Conservation (phyloP, 2,888 invertebrate species). For the Eupithecia exiguata region DNA sequence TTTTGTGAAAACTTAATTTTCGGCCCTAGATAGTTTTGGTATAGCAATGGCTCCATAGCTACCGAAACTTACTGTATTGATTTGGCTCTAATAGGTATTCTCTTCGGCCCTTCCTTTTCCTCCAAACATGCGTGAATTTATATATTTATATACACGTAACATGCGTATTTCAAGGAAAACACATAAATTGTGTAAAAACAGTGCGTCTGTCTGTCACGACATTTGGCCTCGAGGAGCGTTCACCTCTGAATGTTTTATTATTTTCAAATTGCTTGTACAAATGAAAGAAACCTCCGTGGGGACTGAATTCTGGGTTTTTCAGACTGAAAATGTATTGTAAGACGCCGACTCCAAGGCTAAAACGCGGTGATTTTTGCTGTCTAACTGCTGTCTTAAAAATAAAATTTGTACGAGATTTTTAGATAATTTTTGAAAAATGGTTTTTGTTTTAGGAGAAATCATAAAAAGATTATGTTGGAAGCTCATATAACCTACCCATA, state of each 20-base stretch:
- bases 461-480: no score
- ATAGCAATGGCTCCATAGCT: not conserved
- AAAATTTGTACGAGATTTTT: not conserved
- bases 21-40: not conserved
- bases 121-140: not conserved
- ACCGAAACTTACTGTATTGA: not conserved
- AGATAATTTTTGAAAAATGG: no score
- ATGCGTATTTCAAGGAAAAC: not conserved
- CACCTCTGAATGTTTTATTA: slow-evolving; percentile 33
- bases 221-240: slow-evolving; percentile 5
- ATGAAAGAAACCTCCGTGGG: slow-evolving; percentile 28
- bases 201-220: slow-evolving; percentile 20
- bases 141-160: not conserved
- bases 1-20: not conserved
- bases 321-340: not conserved
- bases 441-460: no score
- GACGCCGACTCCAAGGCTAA: not conserved
- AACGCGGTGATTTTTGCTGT: not conserved
- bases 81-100: not conserved
- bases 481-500: no score
- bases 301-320: slow-evolving; percentile 15
- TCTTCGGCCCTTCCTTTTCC: not conserved
- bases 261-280: slow-evolving; percentile 35
- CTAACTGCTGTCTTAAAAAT: not conserved
- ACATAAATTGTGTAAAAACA: slow-evolving; percentile 1